Evolutionary conservation across 2,797 vertebrate species (phyloP).

Genomic region (Artibeus lituratus): DNA sequence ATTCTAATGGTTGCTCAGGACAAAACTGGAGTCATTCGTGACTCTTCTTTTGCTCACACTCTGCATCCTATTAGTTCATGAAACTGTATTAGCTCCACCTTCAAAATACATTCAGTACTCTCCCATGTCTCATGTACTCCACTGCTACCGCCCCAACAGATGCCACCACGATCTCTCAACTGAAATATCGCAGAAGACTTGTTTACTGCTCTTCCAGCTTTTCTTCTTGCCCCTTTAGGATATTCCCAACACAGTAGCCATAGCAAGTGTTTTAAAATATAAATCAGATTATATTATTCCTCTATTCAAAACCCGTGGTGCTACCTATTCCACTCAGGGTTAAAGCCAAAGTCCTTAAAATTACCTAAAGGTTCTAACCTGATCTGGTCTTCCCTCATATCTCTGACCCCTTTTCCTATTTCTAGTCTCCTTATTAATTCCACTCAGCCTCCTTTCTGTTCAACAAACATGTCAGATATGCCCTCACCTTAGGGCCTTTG

Average conservation of each 20-base stretch:
- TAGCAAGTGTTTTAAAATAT: background rate
- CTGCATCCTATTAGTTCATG: background rate
- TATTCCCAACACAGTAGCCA: background rate
- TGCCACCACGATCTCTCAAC: background rate
- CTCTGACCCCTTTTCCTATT: background rate
- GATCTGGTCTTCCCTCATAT: background rate
- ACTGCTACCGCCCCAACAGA: background rate
- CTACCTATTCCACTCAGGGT: background rate
- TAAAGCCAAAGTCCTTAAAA: background rate
- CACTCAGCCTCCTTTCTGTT: background rate
- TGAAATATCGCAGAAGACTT: background rate
- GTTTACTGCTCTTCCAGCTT: background rate
- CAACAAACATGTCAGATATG: background rate
- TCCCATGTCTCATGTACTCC: background rate
- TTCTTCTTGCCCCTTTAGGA: background rate
- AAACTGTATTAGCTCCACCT: background rate
- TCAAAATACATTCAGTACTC: background rate
- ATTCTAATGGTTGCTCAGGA: background rate
- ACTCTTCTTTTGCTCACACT: background rate
- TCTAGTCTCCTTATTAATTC: background rate
- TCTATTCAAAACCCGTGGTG: background rate
- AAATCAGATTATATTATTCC: background rate
- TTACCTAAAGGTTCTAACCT: background rate
- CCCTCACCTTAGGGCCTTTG: background rate
- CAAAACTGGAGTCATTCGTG: background rate